A percentile compares a stretch with the other conserved stretches of the same genome.
Conservation (phyloP, 2,797 vertebrate species). For the Melopsittacus undulatus region DNA sequence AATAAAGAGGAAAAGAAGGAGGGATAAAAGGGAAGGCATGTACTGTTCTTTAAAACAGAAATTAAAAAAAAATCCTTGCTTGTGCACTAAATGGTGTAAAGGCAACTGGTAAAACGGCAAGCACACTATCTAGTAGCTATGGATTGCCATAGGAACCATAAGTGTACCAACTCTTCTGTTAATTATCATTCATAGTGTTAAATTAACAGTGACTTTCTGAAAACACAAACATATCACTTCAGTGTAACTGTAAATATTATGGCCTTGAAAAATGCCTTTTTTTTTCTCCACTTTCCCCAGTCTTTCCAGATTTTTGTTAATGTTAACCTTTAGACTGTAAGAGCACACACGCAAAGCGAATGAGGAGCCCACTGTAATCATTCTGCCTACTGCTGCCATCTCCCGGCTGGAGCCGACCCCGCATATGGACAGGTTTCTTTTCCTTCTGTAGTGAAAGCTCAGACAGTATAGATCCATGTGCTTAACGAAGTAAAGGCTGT, state of each 20-base stretch:
- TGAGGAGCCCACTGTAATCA: not conserved
- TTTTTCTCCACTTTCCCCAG: not conserved
- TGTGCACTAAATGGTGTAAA: not conserved
- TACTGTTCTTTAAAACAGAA: not conserved
- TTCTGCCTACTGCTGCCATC: slow-evolving; percentile 38
- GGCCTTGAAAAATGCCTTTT: not conserved
- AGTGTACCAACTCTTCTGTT: not conserved
- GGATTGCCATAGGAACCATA: not conserved
- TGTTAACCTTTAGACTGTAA: not conserved
- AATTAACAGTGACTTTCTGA: not conserved
- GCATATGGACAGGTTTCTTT: not conserved
- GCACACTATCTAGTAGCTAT: not conserved
- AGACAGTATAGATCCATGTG: not conserved
- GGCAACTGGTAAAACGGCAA: not conserved
- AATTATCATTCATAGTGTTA: not conserved
- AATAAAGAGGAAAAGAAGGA: not conserved
- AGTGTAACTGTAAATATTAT: not conserved
- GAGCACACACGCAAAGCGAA: not conserved
- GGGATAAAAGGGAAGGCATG: not conserved
- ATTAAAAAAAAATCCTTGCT: not conserved
- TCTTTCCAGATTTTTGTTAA: not conserved
- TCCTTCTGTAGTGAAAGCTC: not conserved
- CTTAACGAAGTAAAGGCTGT: not conserved
- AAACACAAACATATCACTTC: not conserved
- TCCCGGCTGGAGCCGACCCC: not conserved